Evolutionary conservation across 2,888 invertebrate species (phyloP).

Genomic region (Agrochola circellaris): DNA sequence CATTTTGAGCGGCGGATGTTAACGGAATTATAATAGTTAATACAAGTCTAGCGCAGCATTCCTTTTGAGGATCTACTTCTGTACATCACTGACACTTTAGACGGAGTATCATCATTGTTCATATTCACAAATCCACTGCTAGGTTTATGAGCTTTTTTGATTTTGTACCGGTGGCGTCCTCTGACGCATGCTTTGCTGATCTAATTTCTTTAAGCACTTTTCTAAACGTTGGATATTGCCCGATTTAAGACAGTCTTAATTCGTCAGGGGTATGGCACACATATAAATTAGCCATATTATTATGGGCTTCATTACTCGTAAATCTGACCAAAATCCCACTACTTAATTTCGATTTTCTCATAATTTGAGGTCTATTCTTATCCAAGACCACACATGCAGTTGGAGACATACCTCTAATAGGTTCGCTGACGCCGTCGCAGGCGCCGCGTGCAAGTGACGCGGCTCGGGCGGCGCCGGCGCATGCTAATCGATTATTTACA

Average conservation of each 20-base stretch:
- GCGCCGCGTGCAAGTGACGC: constrained; percentile 64
- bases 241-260: background rate
- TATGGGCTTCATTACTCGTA: background rate
- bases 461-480: constrained; percentile 57
- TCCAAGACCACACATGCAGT: constrained; percentile 58
- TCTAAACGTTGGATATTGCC: background rate
- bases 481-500: constrained; percentile 67
- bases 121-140: background rate
- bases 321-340: background rate
- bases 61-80: constrained; percentile 2
- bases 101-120: background rate
- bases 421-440: constrained; percentile 59
- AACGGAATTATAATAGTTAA: constrained; percentile 27
- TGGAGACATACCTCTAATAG: constrained; percentile 58
- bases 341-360: background rate
- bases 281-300: background rate
- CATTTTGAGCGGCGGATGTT: constrained; percentile 31
- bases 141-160: background rate
- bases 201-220: background rate
- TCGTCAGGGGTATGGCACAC: background rate
- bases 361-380: constrained; percentile 14
- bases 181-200: background rate
- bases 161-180: background rate
- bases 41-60: constrained; percentile 2
- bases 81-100: background rate